Percentiles rank a stretch among this genome's conserved stretches.
These are phyloP conservation scores for Candoia aspera DNA, from an alignment of 2,113 vertebrate genomes.

Conservation along the genomic window DNA sequence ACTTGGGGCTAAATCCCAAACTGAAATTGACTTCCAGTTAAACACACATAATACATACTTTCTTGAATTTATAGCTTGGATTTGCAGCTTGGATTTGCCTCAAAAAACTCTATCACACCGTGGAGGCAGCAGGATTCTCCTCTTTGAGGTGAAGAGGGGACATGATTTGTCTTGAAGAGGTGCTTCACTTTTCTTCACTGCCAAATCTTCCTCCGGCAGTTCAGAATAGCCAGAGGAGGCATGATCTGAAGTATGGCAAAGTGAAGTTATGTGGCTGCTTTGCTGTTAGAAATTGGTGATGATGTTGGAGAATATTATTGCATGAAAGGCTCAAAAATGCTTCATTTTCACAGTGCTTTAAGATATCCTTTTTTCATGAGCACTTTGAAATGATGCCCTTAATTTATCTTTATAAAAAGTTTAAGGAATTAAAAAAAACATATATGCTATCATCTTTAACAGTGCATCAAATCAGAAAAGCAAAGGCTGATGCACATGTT, in stretches of 20 bases:
- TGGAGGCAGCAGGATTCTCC: background rate
- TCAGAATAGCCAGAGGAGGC: background rate
- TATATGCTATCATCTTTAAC: background rate
- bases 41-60: background rate
- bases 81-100: background rate
- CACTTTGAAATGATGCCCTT: background rate
- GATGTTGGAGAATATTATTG: background rate
- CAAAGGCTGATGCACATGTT: background rate
- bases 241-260: background rate
- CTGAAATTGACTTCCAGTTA: background rate
- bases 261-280: background rate
- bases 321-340: background rate
- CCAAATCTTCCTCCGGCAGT: background rate
- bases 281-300: background rate
- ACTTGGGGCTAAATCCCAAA: background rate
- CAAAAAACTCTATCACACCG: background rate
- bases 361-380: background rate
- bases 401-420: background rate
- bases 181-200: background rate
- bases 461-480: background rate
- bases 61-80: background rate
- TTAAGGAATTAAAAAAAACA: background rate
- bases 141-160: background rate
- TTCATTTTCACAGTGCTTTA: background rate
- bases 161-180: background rate